phyloP scores from a whole-genome alignment of 2,797 vertebrate species.

The Acrocephalus scirpaceus region DNA sequence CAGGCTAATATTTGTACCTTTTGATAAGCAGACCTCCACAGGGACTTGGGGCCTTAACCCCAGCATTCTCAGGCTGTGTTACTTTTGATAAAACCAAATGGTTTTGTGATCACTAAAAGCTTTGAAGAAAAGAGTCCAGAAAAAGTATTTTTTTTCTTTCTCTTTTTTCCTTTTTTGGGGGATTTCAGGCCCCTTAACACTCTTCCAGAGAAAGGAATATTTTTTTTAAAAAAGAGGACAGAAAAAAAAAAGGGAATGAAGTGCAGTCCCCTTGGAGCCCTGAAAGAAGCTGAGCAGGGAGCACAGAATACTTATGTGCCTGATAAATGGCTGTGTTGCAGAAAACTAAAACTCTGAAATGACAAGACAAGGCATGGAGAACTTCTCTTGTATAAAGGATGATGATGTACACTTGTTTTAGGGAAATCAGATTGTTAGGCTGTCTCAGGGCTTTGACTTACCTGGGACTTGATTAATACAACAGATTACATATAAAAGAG shows the following conservation, averaged over 20 bases:
- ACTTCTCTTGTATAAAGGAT: not conserved
- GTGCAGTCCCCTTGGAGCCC: not conserved
- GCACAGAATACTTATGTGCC: not conserved
- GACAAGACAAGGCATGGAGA: not conserved
- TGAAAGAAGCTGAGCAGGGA: not conserved
- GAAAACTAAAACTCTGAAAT: slow-evolving; percentile 4
- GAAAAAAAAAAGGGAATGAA: not conserved
- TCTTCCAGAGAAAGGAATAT: not conserved
- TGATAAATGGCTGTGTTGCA: not conserved
- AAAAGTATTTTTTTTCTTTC: not conserved
- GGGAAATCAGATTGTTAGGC: not conserved
- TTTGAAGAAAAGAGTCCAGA: not conserved
- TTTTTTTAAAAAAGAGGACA: not conserved
- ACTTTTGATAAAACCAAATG: not conserved
- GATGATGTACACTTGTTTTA: not conserved
- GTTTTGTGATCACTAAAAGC: not conserved
- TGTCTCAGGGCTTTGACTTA: not conserved
- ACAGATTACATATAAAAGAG: not conserved
- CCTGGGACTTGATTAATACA: not conserved
- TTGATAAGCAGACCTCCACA: not conserved
- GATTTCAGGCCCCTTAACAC: not conserved
- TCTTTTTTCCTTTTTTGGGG: not conserved
- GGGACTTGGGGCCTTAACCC: not conserved
- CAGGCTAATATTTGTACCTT: slow-evolving; percentile 28
- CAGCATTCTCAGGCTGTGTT: not conserved